Percentiles rank a stretch among this genome's conserved stretches.
Evolutionary conservation across 1,140 invertebrate genomes (phyloP).

Genomic region (Dreissena polymorpha): DNA sequence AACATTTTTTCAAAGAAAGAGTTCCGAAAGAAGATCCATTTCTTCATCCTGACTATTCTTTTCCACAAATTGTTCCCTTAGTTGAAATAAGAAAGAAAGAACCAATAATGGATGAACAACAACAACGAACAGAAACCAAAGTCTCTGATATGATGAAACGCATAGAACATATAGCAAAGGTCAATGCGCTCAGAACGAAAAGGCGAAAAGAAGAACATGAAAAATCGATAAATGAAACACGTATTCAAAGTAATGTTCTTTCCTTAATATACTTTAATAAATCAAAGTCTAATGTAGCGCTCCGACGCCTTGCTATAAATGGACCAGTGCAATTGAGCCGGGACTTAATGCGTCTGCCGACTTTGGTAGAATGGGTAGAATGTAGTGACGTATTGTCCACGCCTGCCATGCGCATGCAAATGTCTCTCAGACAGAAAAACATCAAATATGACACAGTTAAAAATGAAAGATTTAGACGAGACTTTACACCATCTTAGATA

Average conservation of each 20-base stretch:
- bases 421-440: slow-evolving; percentile 4
- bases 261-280: not conserved
- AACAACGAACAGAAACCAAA: not conserved
- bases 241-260: not conserved
- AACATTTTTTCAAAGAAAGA: not conserved
- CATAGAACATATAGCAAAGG: not conserved
- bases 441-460: slow-evolving; percentile 31
- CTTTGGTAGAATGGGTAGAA: slow-evolving; percentile 42
- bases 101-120: not conserved
- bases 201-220: not conserved
- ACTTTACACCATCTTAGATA: not conserved
- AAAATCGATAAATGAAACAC: not conserved
- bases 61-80: not conserved
- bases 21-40: not conserved
- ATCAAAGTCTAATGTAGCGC: not conserved
- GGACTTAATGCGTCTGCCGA: slow-evolving; percentile 5
- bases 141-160: slow-evolving; percentile 1
- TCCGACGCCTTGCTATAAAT: not conserved
- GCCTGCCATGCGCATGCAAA: slow-evolving; percentile 45
- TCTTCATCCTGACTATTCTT: not conserved
- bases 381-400: slow-evolving; percentile 16
- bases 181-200: not conserved
- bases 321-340: not conserved
- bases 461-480: slow-evolving; percentile 27
- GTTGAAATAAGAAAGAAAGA: not conserved